Conservation (phyloP, 2,113 vertebrate species). For the Grammatotria lemairii region DNA sequence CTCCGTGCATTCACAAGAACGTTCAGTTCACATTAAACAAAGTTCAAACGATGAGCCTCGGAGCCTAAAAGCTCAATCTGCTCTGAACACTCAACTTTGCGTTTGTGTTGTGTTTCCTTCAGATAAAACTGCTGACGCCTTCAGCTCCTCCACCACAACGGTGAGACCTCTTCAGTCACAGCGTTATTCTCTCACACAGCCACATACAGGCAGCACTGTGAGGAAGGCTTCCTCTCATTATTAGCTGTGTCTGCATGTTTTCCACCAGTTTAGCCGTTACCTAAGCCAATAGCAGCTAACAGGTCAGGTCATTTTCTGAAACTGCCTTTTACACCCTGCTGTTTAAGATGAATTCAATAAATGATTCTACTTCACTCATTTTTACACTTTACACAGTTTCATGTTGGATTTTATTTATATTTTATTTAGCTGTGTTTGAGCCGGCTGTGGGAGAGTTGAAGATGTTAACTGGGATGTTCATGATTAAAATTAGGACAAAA, state of each 20-base stretch:
- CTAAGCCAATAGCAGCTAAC: not conserved
- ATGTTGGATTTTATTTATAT: not conserved
- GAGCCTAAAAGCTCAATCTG: not conserved
- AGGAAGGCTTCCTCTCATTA: not conserved
- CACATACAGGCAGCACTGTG: not conserved
- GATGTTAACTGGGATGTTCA: not conserved
- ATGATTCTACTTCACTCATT: not conserved
- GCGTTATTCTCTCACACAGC: not conserved
- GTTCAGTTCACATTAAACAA: not conserved
- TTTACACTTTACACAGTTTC: not conserved
- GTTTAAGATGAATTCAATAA: not conserved
- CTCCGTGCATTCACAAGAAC: not conserved
- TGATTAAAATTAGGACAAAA: not conserved
- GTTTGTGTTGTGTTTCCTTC: conserved; percentile 24
- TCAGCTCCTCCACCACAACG: conserved; percentile 78
- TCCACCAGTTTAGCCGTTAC: not conserved
- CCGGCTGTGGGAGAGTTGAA: not conserved
- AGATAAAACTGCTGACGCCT: conserved; percentile 89
- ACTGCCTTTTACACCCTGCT: not conserved
- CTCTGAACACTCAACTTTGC: not conserved
- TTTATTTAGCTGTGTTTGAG: not conserved
- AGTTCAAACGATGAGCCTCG: not conserved
- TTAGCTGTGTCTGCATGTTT: not conserved
- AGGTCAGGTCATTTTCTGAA: not conserved
- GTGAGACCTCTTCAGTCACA: conserved; percentile 68